Evolutionary conservation across 2,113 vertebrate genomes (phyloP).

Genomic region (Alligator mississippiensis): DNA sequence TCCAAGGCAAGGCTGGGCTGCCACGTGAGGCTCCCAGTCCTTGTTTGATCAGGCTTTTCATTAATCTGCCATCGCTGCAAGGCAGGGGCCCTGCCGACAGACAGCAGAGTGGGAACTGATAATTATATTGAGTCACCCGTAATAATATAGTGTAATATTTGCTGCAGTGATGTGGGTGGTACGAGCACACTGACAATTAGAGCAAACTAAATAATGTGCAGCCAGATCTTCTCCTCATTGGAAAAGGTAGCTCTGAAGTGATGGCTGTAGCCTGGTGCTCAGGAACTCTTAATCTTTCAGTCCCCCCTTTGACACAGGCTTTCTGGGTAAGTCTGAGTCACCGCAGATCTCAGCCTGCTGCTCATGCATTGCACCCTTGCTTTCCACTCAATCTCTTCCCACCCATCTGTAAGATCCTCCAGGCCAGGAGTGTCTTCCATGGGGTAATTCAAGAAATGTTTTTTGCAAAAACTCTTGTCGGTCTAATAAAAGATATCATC

Average conservation of each 20-base stretch:
- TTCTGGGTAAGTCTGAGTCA: background rate
- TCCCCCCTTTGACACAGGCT: background rate
- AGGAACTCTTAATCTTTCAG: background rate
- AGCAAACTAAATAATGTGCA: background rate
- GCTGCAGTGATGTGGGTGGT: background rate
- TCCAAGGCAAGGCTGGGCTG: background rate
- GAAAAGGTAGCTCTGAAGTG: background rate
- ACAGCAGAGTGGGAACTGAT: background rate
- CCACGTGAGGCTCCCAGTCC: accelerated
- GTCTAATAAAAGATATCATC: too few species aligned
- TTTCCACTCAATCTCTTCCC: background rate
- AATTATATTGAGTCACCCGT: background rate
- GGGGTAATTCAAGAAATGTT: background rate
- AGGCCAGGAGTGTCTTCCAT: background rate
- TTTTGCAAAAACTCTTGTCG: too few species aligned
- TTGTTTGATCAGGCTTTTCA: background rate
- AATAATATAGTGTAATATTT: background rate
- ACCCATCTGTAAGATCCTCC: background rate
- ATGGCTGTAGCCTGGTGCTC: background rate
- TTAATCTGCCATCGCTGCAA: background rate
- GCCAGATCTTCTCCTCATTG: background rate
- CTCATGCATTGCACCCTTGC: background rate
- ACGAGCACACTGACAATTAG: background rate
- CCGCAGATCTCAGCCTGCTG: background rate
- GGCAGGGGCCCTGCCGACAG: background rate